Base-by-base conservation (phyloP, 1,140 invertebrate genomes). In the Pogonomyrmex barbatus region DNA sequence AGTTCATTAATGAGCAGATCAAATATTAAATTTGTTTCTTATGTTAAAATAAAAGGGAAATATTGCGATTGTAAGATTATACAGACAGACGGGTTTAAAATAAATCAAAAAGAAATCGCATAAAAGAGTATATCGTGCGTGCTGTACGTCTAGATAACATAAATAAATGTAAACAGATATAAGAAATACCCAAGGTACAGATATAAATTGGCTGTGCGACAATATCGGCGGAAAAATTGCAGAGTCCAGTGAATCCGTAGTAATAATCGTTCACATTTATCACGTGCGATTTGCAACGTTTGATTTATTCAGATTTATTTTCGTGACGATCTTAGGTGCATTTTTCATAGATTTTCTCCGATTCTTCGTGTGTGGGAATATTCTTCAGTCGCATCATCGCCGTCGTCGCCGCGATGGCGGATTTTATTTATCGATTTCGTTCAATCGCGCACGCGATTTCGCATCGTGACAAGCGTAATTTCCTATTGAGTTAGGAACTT, bases 251-350 rank as follows among this genome's bases (percentile, higher is more conserved):
- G 79, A 83, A 83, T 83, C 79, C 79, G n/a, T 3, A 73, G 79
- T 60, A 83, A 83, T 83, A 83, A 83, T 83, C 79, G 79, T 58
- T 39, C 79, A 54, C 79, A 83, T 83, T 54, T 47, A 75, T 83
- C 79, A 83, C 42, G 45, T 83, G 54, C 54, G 79, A 83, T 83
- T 83, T 83, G 54, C 79, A 83, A 83, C 68, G 68, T 83, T 83
- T 68, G 68, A 83, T 83, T 83, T 83, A 83, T 83, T 83, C 79
- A 83, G 68, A 83, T 83, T 83, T 83, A 83, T 73, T 62, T 75
- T 75, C 68, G 45, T 30, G 79, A 56, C 78, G 63, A 81, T 39
- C 77, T 68, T 36, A 60, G 68, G 42, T 33, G 68, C 54, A 83
- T 83, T 83, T 75, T 68, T 83, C 79, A 75, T 17, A 68, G 54